Base-by-base conservation (phyloP, 2,113 vertebrate species). In the Mirza zaza region DNA sequence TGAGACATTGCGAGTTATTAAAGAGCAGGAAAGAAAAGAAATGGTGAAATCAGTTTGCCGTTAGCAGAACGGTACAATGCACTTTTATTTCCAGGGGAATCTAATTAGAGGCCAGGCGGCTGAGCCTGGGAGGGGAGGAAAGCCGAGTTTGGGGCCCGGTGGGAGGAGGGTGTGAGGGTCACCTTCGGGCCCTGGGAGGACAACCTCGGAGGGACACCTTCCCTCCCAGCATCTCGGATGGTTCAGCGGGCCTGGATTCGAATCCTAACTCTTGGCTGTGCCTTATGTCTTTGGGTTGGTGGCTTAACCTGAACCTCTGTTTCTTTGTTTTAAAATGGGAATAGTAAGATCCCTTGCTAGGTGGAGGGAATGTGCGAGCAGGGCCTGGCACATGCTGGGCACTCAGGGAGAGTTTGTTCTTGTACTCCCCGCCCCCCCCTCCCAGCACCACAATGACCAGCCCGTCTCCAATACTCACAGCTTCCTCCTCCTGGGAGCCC, bases 71-170 rank as follows among this genome's bases (percentile, higher is more conserved):
- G 9, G 87, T 27, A 97, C 96, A 97, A 96, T 90, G 77, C 71
- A 25, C 84, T 76, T 81, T 97, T 96, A 87, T 94, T 98, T 96
- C 94, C 94, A 95, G 95, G 90, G 93, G 94, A 96, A 97, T 97
- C 95, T 97, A 95, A 97, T 97, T 97, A 97, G 96, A 83, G 87
- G 87, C 90, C 87, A 34, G 82, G 81, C 80, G 2, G 90, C 76
- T 0, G 7, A 5, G 83, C 29, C 57, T 1, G 87, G 21, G 29
- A 81, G 14, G 67, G 71, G 15, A 52, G 34, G 68, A 50, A 45
- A 80, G 86, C 93, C 8, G 57, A 36, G 63, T 32, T n/a, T 57
- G 87, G 57, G 67, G 57, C n/a, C 20, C 48, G 2, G 23, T 7
- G 36, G 39, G 12, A 65, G 75, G 36, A 87, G 73, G 39, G n/a